Percentiles rank a stretch among this genome's conserved stretches.
Evolutionary conservation across 2,888 invertebrate species (phyloP).

Genomic region (Volucella inflata): DNA sequence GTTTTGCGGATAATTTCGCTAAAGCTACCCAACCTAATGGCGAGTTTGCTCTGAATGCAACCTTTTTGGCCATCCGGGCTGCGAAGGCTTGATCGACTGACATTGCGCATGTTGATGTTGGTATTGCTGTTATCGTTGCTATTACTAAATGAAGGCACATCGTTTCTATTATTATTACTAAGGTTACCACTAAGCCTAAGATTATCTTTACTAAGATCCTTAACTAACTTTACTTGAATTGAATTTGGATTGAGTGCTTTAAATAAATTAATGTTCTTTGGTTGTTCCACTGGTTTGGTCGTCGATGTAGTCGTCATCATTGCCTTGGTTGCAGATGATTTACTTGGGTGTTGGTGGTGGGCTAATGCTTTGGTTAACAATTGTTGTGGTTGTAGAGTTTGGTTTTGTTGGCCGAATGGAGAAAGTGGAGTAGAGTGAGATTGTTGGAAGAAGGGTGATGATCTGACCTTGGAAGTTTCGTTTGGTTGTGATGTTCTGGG

Average conservation of each 20-base stretch:
- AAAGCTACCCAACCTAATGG: slow-evolving; percentile 78
- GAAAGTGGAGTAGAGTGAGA: slow-evolving; percentile 40
- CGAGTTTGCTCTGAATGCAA: slow-evolving; percentile 75
- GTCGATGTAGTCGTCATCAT: slow-evolving; percentile 77
- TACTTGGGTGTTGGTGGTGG: slow-evolving; percentile 63
- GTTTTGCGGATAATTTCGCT: slow-evolving; percentile 82
- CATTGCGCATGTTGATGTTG: slow-evolving; percentile 76
- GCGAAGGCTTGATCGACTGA: slow-evolving; percentile 61
- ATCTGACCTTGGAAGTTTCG: slow-evolving; percentile 43
- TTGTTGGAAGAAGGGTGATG: slow-evolving; percentile 68
- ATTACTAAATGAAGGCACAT: slow-evolving; percentile 69
- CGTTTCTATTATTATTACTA: slow-evolving; percentile 61
- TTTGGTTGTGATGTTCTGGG: slow-evolving; percentile 32
- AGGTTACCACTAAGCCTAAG: slow-evolving; percentile 66
- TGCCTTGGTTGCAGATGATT: slow-evolving; percentile 55
- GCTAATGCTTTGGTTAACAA: slow-evolving; percentile 78
- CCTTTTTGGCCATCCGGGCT: slow-evolving; percentile 41
- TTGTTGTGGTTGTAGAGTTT: slow-evolving; percentile 77
- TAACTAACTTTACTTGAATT: slow-evolving; percentile 76
- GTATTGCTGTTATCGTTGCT: slow-evolving; percentile 70
- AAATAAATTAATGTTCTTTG: slow-evolving; percentile 83
- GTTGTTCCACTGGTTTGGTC: slow-evolving; percentile 84
- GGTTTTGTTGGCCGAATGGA: slow-evolving; percentile 40
- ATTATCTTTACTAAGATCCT: slow-evolving; percentile 74
- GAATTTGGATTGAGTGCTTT: slow-evolving; percentile 72